Base-by-base conservation (phyloP, 2,888 invertebrate genomes). In the Pinctada fucata region DNA sequence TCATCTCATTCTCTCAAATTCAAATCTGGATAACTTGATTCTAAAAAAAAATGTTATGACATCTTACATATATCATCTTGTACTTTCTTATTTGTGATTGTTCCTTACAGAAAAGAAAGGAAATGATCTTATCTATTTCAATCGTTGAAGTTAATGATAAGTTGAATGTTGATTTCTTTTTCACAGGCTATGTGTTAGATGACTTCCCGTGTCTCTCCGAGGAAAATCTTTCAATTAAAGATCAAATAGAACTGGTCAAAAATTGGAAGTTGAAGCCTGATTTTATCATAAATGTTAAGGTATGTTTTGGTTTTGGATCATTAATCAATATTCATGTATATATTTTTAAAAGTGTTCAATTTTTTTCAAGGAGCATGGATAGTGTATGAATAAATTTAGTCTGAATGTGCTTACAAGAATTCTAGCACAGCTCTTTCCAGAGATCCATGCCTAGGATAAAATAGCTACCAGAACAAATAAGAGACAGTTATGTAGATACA, bases 201-300 rank as follows among this genome's bases (percentile, higher is more conserved):
- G 93, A 90, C 66, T 91, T 91, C 81, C 93, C 93, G 4, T 90
- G 89, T 69, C 79, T 91, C 64, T 88, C 87, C 52, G 92, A 92
- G 80, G 90, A 89, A 8, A 86, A 84, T 64, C 85, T 92, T 82
- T 87, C 87, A 16, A 88, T 92, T 8, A 84, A 87, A 75, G 91
- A 93, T 78, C 93, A 93, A 79, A 80, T 93, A 47, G 92, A 92
- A 79, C 82, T 92, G 52, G 85, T 93, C 8, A 91, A 90, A 79
- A 92, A 90, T 82, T 92, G 91, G 91, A 91, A 90, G 84, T 79
- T 93, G 3, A 90, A 89, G 71, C 93, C 93, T 76, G 92, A 93
- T 80, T 92, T 92, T 82, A 91, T 93, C 76, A 90, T 93, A 75
- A 91, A 93, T 83, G 64, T 92, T 8, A 90, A 91, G 89, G 92